These are phyloP conservation scores for Drosophila nigricruria DNA, from an alignment of 2,888 invertebrate species.

Conservation along the genomic window DNA sequence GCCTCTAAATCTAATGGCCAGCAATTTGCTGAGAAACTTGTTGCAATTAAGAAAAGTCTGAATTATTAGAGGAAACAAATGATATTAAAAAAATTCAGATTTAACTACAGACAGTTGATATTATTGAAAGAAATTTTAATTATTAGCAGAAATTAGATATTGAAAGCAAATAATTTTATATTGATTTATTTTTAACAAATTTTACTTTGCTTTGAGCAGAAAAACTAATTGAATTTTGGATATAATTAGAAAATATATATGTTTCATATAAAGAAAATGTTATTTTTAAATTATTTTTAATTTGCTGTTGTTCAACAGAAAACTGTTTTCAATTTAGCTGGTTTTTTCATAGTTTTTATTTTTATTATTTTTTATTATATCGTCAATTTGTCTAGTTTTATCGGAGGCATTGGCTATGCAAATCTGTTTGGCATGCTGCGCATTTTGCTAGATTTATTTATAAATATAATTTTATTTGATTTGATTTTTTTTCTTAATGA, in stretches of 20 bases:
- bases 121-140: not conserved
- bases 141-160: not conserved
- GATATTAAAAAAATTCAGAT: not conserved
- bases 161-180: not conserved
- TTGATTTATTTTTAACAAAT: not conserved
- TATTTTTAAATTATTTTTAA: not conserved
- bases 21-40: conserved; percentile 11
- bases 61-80: not conserved
- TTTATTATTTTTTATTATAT: not conserved
- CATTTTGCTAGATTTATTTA: conserved; percentile 48
- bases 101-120: not conserved
- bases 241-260: conserved; percentile 5
- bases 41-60: conserved; percentile 19
- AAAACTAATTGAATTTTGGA: not conserved
- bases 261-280: not conserved
- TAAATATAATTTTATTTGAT: conserved; percentile 15
- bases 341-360: not conserved
- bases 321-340: not conserved
- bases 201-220: not conserved
- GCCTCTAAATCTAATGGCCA: conserved; percentile 25
- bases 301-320: not conserved
- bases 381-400: not conserved
- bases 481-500: conserved; percentile 8
- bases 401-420: conserved; percentile 32
- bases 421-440: conserved; percentile 38